Evolutionary conservation across 1,140 invertebrate species (phyloP).

Genomic region (Tribolium castaneum): DNA sequence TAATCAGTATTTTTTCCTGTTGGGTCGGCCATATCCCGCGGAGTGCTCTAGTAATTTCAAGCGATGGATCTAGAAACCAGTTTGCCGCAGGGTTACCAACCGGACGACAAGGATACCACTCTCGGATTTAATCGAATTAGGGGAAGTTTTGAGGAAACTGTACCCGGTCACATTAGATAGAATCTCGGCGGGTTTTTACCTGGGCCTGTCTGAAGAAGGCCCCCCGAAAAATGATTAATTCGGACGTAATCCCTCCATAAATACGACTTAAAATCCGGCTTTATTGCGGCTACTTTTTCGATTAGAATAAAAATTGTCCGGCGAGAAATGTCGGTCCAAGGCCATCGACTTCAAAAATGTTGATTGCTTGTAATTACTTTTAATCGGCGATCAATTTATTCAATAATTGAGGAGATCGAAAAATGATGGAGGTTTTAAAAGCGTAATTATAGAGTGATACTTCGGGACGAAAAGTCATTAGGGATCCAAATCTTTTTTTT

Average conservation of each 20-base stretch:
- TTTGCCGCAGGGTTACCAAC: constrained; percentile 37
- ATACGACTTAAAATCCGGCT: too few relatives aligned
- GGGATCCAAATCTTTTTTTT: too few relatives aligned
- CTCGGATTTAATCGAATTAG: constrained; percentile 36
- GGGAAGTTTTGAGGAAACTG: constrained; percentile 32
- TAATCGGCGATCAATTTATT: constrained; percentile 40
- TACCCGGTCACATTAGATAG: background rate
- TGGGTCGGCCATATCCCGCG: constrained; percentile 17
- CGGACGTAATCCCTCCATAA: background rate
- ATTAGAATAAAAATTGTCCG: constrained; percentile 25
- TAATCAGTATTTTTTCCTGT: constrained; percentile 14
- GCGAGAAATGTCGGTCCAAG: constrained; percentile 24
- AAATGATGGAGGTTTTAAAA: constrained; percentile 25
- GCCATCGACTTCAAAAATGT: constrained; percentile 22
- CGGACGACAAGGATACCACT: constrained; percentile 4
- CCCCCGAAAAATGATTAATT: background rate
- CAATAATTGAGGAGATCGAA: constrained; percentile 35
- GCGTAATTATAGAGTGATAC: constrained; percentile 10
- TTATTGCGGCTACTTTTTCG: too few relatives aligned
- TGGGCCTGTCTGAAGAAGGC: background rate
- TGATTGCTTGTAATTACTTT: constrained; percentile 39
- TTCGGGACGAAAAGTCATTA: too few relatives aligned
- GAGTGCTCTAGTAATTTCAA: constrained; percentile 45
- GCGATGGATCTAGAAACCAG: constrained; percentile 41
- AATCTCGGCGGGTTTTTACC: background rate